Evolutionary conservation across 1,140 invertebrate genomes (phyloP).

Genomic region (Plodia interpunctella): DNA sequence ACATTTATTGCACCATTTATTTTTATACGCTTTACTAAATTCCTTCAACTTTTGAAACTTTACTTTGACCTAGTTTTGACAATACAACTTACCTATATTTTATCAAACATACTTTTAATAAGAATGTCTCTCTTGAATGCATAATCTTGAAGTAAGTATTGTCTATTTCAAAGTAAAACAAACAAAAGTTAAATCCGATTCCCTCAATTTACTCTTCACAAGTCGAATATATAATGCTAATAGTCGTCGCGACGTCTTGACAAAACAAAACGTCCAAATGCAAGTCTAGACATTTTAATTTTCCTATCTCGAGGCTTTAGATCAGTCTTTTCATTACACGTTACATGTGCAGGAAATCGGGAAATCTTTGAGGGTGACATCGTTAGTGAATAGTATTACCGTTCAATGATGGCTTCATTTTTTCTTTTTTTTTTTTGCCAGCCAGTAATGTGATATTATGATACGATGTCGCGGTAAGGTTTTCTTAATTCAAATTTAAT

Average conservation of each 20-base stretch:
- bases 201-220: constrained; percentile 20
- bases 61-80: background rate
- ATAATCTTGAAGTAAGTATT: too few species aligned
- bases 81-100: background rate
- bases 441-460: background rate
- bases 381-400: constrained; percentile 56
- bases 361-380: constrained; percentile 59
- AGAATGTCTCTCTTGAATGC: too few species aligned
- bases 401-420: constrained; percentile 41
- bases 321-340: constrained; percentile 59
- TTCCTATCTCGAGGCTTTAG: constrained; percentile 57
- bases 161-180: background rate
- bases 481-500: background rate
- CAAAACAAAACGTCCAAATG: constrained; percentile 48
- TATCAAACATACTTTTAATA: background rate
- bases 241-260: constrained; percentile 32
- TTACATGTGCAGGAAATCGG: constrained; percentile 52
- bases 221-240: constrained; percentile 19
- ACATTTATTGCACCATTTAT: background rate
- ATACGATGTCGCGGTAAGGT: background rate
- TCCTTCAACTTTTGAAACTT: background rate
- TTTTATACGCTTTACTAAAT: background rate
- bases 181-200: constrained; percentile 10
- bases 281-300: constrained; percentile 68
- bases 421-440: background rate